Percentiles rank a stretch among this genome's conserved stretches.
phyloP scores from a whole-genome alignment of 2,113 vertebrate genomes.

The Esox niger region DNA sequence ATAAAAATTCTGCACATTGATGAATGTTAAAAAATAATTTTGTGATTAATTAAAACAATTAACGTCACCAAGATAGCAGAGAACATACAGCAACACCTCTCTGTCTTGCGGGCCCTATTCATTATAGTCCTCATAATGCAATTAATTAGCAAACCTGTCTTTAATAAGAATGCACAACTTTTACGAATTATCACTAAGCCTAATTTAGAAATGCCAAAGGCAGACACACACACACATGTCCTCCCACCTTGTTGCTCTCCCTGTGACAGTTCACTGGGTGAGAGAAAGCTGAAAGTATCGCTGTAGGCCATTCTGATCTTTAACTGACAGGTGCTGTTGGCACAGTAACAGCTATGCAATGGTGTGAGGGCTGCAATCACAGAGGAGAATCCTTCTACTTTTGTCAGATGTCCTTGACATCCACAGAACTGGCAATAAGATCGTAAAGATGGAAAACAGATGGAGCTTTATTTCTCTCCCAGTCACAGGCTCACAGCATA shows the following conservation, averaged over 20 bases:
- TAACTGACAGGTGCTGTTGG: slow-evolving; percentile 37
- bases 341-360: slow-evolving; percentile 24
- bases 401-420: slow-evolving; percentile 28
- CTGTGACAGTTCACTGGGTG: neutral
- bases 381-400: slow-evolving; percentile 17
- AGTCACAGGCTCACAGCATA: neutral
- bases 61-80: slow-evolving; percentile 18
- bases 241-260: neutral
- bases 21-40: neutral
- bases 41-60: slow-evolving; percentile 40
- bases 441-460: neutral
- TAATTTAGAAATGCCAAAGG: neutral
- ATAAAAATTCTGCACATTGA: neutral
- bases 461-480: neutral
- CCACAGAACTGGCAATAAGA: slow-evolving; percentile 23
- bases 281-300: slow-evolving; percentile 1
- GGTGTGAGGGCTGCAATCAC: slow-evolving; percentile 32
- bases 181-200: slow-evolving; percentile 43
- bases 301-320: slow-evolving; percentile 11
- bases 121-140: slow-evolving; percentile 32
- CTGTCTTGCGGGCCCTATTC: slow-evolving; percentile 43
- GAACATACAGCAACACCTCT: no score
- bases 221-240: neutral
- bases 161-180: slow-evolving; percentile 52
- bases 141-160: slow-evolving; percentile 11